Conservation (phyloP, 1,140 invertebrate species). For the Bombus fervidus region DNA sequence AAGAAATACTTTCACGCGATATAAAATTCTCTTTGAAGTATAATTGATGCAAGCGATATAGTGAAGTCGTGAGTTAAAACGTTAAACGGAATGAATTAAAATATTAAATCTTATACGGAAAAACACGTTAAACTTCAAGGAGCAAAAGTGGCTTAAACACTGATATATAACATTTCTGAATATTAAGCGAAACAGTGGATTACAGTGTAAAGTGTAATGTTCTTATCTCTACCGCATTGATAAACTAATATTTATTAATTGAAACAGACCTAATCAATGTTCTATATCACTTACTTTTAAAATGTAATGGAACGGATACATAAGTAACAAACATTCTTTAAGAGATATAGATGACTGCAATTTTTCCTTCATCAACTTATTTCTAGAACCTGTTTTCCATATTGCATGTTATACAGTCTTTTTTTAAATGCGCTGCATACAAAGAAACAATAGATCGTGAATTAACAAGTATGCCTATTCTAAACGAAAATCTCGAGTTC, state of each 20-base stretch:
- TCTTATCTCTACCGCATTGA: not conserved
- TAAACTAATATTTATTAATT: not conserved
- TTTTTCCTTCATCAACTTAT: not conserved
- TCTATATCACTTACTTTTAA: not conserved
- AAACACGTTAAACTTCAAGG: not conserved
- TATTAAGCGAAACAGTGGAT: not conserved
- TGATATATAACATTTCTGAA: no score
- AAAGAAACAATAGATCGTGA: not conserved
- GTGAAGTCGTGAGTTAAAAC: not conserved
- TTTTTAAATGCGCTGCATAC: not conserved
- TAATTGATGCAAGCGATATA: not conserved
- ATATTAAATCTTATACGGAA: no score
- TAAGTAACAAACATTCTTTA: not conserved
- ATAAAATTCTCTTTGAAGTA: not conserved
- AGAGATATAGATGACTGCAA: not conserved
- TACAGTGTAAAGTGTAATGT: not conserved
- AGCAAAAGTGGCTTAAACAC: no score
- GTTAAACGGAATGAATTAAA: no score
- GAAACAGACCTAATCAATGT: not conserved
- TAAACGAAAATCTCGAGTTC: not conserved
- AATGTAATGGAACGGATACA: not conserved
- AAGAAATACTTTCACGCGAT: not conserved
- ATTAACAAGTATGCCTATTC: not conserved
- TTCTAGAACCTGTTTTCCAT: not conserved
- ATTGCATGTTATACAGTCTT: not conserved